Percentiles rank a stretch among this genome's conserved stretches.
These are phyloP conservation scores for Cochlearius cochlearius DNA, from an alignment of 2,113 vertebrate genomes.

Conservation along the genomic window DNA sequence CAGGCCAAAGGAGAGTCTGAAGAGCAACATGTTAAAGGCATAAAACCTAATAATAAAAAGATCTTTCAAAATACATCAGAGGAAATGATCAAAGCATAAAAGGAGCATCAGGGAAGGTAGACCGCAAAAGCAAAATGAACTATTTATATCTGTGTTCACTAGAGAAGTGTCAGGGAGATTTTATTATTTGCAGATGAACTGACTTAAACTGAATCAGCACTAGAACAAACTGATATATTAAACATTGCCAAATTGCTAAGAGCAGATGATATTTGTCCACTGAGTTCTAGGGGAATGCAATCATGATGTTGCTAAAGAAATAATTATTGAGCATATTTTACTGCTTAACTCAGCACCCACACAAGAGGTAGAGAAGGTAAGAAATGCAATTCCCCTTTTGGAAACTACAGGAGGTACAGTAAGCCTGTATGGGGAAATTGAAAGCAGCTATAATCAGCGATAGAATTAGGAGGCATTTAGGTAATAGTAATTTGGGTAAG, in stretches of 20 bases:
- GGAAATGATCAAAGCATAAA: constrained; percentile 52
- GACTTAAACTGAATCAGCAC: constrained; percentile 11
- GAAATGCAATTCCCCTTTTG: neutral
- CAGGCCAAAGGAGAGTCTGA: neutral
- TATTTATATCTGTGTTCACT: constrained; percentile 51
- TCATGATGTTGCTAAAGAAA: neutral
- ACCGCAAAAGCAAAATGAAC: constrained; percentile 4
- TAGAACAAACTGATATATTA: neutral
- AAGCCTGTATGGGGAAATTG: neutral
- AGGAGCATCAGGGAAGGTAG: constrained; percentile 46
- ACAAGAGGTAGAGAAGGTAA: neutral
- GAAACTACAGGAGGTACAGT: neutral
- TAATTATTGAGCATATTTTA: neutral
- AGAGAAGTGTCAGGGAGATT: constrained; percentile 13
- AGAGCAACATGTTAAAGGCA: constrained; percentile 1
- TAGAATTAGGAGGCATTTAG: neutral
- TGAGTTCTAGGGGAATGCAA: neutral
- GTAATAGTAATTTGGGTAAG: neutral
- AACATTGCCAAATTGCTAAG: neutral
- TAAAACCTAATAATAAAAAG: constrained; percentile 38
- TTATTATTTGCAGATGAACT: constrained; percentile 59
- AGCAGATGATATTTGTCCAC: neutral
- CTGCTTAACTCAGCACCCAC: neutral
- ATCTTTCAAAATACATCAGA: constrained; percentile 50
- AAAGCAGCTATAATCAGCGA: neutral